Base-by-base conservation (phyloP, 2,113 vertebrate species). In the Cheirogaleus medius region DNA sequence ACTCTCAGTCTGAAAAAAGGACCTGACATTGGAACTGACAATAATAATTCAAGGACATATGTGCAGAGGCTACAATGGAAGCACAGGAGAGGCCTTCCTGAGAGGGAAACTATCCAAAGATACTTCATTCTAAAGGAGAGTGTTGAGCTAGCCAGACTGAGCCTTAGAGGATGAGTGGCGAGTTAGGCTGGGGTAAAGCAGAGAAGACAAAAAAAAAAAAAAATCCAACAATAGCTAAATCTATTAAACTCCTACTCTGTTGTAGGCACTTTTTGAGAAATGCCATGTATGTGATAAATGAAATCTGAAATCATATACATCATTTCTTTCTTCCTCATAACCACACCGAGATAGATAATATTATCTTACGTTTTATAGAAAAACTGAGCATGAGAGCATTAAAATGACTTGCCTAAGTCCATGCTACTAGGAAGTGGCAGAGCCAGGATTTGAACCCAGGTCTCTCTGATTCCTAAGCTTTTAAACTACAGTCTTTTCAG, bases 31-130 rank as follows among this genome's bases (percentile, higher is more conserved):
- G 49, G 29, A 52, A n/a, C 52, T 1, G 34, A 66, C 10, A 34
- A 20, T 34, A 34, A 47, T 5, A 29, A 14, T 0, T 7, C 37
- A 58, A 74, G 13, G 47, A 60, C 25, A 54, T 18, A 23, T 0
- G 20, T 7, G 34, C 18, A 9, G 25, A 10, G 29, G 83, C 76
- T 4, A n/a, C 23, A 6, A 0, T 1, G 1, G 69, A 77, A 58
- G 66, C 63, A 32, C 56, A 52, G n/a, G 52, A n/a, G 60, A 86
- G 32, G n/a, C 0, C 0, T 23, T 37, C 10, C 29, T 0, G 23
- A 52, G 15, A 27, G 18, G n/a, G 29, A 27, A 39, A 9, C 18
- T 13, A 42, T 27, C 42, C 2, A 3, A 39, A 44, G 29, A 21
- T 5, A 10, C 5, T 13, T 42, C 73, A n/a, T 71, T 52, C 34